These are phyloP conservation scores for Natrix natrix DNA, from an alignment of 2,797 vertebrate genomes.

Conservation along the genomic window DNA sequence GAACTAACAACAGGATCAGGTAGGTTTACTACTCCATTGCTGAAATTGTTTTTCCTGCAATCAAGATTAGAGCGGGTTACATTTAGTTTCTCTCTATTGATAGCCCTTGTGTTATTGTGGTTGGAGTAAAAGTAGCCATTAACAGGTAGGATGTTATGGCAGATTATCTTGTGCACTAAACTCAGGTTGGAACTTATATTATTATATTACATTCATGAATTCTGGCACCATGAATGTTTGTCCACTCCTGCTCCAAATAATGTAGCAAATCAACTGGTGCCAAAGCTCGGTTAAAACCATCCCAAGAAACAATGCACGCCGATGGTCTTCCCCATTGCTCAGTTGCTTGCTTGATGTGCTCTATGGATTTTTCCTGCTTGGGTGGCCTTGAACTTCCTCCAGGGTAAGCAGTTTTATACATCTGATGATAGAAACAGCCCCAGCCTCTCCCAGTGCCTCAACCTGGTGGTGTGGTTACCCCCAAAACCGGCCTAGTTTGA, in stretches of 20 bases:
- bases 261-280: neutral
- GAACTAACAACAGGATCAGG: too few species aligned
- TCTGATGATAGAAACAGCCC: slow-evolving; percentile 50
- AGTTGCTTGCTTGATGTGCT: slow-evolving; percentile 30
- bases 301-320: neutral
- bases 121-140: too few species aligned
- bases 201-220: neutral
- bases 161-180: too few species aligned
- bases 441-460: slow-evolving; percentile 28
- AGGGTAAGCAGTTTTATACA: slow-evolving; percentile 38
- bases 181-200: too few species aligned
- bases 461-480: slow-evolving; percentile 10
- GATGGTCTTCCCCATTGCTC: slow-evolving; percentile 20
- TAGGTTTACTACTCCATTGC: too few species aligned
- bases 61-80: too few species aligned
- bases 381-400: slow-evolving; percentile 59
- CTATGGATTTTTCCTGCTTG: slow-evolving; percentile 33
- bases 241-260: neutral
- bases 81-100: too few species aligned
- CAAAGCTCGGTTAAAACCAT: neutral
- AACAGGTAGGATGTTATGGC: too few species aligned
- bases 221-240: neutral
- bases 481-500: slow-evolving; percentile 20
- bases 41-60: too few species aligned
- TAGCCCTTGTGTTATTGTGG: too few species aligned